Base-by-base conservation (phyloP, 2,888 invertebrate genomes). In the Plebejus argus region DNA sequence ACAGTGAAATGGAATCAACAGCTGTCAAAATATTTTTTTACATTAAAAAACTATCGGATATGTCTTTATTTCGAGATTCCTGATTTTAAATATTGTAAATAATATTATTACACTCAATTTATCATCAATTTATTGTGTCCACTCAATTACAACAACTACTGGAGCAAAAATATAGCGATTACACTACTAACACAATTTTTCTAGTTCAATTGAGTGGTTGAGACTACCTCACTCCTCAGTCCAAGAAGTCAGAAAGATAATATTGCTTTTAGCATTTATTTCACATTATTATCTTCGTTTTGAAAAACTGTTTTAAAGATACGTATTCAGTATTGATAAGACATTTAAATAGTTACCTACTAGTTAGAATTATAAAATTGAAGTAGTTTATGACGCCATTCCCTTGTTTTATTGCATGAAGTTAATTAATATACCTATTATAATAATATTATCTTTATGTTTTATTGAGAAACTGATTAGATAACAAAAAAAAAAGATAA, bases 311-410 rank as follows among this genome's bases (percentile, higher is more conserved):
- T 15, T 70, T 33, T 66, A 70, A 70, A 76, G 35, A 49, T 28
- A 49, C 49, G 28, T 28, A 28, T 2, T n/a, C n/a, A n/a, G 70
- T 45, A 70, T 0, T 23, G 76, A 76, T 76, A 76, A 76, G 28
- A 45, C 28, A 61, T 76, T 76, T 76, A n/a, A 70, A n/a, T 53
- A 49, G n/a, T n/a, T n/a, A n/a, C n/a, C n/a, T n/a, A n/a, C n/a
- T 33, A 76, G 39, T 33, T 18, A n/a, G 18, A 23, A 3, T 3
- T 70, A 33, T n/a, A 20, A 74, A 23, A 74, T 53, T 49, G 23
- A 72, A 39, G 7, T 5, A 45, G 45, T 23, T 0, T 23, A 53
- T 74, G 49, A 49, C 71, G 39, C 6, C 12, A 45, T 72, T 20
- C 20, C 39, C 39, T 45, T 72, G 71, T 72, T 72, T 4, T 72